Evolutionary conservation across 2,888 invertebrate genomes (phyloP), one percentile per base, ranked within the genome.

Genomic region (Brachypterus glaber): DNA sequence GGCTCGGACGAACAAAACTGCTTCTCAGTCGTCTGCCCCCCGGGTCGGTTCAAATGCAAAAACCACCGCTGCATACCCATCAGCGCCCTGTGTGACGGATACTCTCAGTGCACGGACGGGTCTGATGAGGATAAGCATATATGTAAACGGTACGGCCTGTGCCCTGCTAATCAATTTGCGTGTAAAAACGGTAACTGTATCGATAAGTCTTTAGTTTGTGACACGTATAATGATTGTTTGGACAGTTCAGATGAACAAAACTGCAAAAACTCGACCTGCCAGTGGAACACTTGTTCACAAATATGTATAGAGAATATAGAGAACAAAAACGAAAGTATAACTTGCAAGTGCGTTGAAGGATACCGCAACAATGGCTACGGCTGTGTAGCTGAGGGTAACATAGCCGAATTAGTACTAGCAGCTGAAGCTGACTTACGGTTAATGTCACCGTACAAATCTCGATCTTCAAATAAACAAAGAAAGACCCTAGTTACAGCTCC

Each of bases 221-320:
- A 80, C 55, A 70, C 71, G 7, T 60, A 61, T 7, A 55, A 66
- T 32, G 72, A 78, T 52, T 79, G 79, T 53, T 65, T 62, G 2
- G 74, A 77, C 51, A 67, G 66, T 43, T 58, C 57, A 30, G 68
- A 68, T 45, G 69, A 68, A 51, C 49, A 46, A 11, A 53, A 58
- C 29, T 62, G 61, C 39, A 48, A 51, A 17, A 47, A 49, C 18
- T 50, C 58, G 1, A 44, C 53, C 8, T 85, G 85, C 59, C 66
- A 71, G 36, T 85, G 84, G 72, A 77, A 79, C 31, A 70, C 77
- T 3, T 90, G 90, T 58, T 79, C 88, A 13, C 89, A 90, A 62
- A 68, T 79, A 36, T 88, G 87, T 56, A 71, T 79, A 13, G 73
- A 72, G 40, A 73, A 74, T 47, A 71, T 79, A 13, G 73, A 72